Evolutionary conservation across 1,140 invertebrate genomes (phyloP).

Genomic region (Olivierus martensii): DNA sequence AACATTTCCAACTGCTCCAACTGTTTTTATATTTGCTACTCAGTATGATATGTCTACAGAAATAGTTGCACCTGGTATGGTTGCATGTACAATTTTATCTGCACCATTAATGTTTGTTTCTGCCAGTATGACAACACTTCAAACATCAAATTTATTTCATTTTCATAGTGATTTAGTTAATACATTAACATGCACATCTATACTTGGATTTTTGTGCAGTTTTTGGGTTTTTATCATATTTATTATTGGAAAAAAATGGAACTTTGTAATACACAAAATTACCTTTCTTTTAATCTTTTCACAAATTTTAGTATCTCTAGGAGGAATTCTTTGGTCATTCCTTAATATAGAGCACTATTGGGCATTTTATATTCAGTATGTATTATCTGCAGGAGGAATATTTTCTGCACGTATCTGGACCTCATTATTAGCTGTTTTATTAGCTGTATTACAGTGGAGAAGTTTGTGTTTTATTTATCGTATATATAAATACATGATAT

Average conservation of each 20-base stretch:
- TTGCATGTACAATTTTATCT: constrained; percentile 82
- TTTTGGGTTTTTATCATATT: constrained; percentile 66
- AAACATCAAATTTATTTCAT: constrained; percentile 15
- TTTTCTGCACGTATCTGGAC: constrained; percentile 71
- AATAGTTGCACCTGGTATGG: constrained; percentile 79
- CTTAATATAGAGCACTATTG: constrained; percentile 32
- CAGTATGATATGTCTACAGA: constrained; percentile 75
- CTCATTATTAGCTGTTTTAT: constrained; percentile 55
- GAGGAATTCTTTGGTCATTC: constrained; percentile 51
- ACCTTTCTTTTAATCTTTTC: constrained; percentile 61
- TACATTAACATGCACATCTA: constrained; percentile 69
- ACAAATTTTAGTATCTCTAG: constrained; percentile 48
- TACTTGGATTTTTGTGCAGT: constrained; percentile 54
- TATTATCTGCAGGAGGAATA: constrained; percentile 52
- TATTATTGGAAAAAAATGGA: constrained; percentile 55
- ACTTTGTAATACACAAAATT: constrained; percentile 63
- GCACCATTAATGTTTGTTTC: constrained; percentile 91
- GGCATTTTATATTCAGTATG: constrained; percentile 52
- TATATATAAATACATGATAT: constrained; percentile 8
- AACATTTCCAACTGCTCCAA: constrained; percentile 86
- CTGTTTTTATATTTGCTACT: constrained; percentile 84
- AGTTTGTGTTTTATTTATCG: constrained; percentile 59
- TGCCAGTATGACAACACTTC: constrained; percentile 72
- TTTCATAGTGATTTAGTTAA: constrained; percentile 45
- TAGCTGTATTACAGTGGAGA: constrained; percentile 66